Conservation (phyloP, 2,888 invertebrate species). For the Agrotis clavis region DNA sequence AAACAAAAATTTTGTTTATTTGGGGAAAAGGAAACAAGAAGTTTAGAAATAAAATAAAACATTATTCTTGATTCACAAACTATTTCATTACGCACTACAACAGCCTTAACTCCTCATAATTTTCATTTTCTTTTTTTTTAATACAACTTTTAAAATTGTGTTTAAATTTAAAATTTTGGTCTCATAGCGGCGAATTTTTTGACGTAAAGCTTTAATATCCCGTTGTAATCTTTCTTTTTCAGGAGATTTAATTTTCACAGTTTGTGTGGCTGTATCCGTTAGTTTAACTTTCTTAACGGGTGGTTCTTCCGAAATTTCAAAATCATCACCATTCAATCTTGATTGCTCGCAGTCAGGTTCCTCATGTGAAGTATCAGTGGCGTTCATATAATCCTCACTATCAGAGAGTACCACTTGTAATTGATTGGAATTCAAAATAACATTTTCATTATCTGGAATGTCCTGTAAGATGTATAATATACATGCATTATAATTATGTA, state of each 20-base stretch:
- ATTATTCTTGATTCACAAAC: too few species aligned
- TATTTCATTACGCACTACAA: too few species aligned
- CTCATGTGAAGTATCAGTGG: not conserved
- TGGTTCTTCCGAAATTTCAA: not conserved
- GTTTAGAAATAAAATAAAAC: too few species aligned
- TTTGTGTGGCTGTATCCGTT: slow-evolving; percentile 7
- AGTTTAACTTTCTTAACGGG: not conserved
- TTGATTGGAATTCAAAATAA: not conserved
- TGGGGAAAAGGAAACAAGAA: too few species aligned
- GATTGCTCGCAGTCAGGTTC: not conserved
- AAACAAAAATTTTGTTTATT: too few species aligned
- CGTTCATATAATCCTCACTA: slow-evolving; percentile 6
- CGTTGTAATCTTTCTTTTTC: slow-evolving; percentile 5
- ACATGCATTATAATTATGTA: too few species aligned
- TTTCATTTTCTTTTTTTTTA: slow-evolving; percentile 5
- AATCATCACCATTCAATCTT: slow-evolving; percentile 1
- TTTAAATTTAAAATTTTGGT: slow-evolving; percentile 8
- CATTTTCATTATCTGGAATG: not conserved
- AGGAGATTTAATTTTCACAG: not conserved
- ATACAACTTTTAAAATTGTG: slow-evolving; percentile 1
- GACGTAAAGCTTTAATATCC: not conserved
- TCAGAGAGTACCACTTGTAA: slow-evolving; percentile 2
- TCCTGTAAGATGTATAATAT: not conserved
- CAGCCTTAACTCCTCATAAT: slow-evolving; percentile 1
- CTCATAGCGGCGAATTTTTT: slow-evolving; percentile 9